phyloP scores from a whole-genome alignment of 1,140 invertebrate species.

The Bombus balteatus region DNA sequence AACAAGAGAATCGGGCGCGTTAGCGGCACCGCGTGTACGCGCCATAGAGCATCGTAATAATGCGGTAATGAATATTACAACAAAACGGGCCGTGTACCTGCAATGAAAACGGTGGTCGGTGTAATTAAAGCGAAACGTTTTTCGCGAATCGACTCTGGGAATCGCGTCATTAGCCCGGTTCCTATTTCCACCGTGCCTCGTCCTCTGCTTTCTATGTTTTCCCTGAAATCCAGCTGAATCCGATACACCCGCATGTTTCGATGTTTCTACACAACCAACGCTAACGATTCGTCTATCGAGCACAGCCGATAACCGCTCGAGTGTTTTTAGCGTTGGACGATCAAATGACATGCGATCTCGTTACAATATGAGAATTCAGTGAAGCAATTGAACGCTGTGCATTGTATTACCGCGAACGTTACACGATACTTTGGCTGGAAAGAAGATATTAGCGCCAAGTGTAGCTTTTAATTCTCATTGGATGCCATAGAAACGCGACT shows the following conservation, averaged over 20 bases:
- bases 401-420: not conserved
- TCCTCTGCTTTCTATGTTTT: not conserved
- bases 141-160: not conserved
- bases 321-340: conserved; percentile 30
- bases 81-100: not conserved
- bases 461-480: not conserved
- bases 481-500: not conserved
- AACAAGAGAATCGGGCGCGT: not conserved
- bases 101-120: not conserved
- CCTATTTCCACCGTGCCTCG: not conserved
- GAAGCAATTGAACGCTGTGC: not conserved
- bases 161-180: not conserved
- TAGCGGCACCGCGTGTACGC: not conserved
- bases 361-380: not conserved
- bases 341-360: conserved; percentile 41
- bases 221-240: not conserved
- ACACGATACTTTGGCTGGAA: not conserved
- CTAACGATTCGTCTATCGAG: not conserved
- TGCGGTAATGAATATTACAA: conserved; percentile 25
- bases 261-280: not conserved
- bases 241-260: not conserved
- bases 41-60: conserved; percentile 1
- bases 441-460: not conserved
- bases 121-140: conserved; percentile 24
- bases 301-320: not conserved